Conservation (phyloP, 1,140 invertebrate genomes). For the Psix sp. region DNA sequence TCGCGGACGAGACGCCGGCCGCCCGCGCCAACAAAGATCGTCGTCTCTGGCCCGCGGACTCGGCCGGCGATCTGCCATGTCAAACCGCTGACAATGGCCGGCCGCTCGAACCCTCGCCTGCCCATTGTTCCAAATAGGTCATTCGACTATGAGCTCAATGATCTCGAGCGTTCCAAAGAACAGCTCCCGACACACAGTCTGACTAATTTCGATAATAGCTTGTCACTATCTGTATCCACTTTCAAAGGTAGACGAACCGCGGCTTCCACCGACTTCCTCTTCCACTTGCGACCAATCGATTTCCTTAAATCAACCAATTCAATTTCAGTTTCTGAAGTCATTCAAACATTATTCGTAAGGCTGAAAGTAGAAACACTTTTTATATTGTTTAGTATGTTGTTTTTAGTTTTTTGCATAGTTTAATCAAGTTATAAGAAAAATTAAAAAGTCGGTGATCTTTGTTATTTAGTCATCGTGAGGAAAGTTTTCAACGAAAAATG, state of each 20-base stretch:
- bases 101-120: too few relatives aligned
- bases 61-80: slow-evolving; percentile 36
- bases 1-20: slow-evolving; percentile 15
- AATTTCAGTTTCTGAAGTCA: too few relatives aligned
- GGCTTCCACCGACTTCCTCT: not conserved
- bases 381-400: too few relatives aligned
- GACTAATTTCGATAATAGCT: slow-evolving; percentile 53
- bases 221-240: slow-evolving; percentile 40
- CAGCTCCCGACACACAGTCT: slow-evolving; percentile 18
- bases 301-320: too few relatives aligned
- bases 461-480: slow-evolving; percentile 20
- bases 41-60: slow-evolving; percentile 16
- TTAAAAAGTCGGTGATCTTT: too few relatives aligned
- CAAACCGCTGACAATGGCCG: slow-evolving; percentile 25
- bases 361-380: too few relatives aligned
- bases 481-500: slow-evolving; percentile 44
- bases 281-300: not conserved
- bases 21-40: slow-evolving; percentile 37
- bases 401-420: too few relatives aligned
- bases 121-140: slow-evolving; percentile 40
- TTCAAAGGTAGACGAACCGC: slow-evolving; percentile 3
- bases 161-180: too few relatives aligned
- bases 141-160: slow-evolving; percentile 27
- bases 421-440: too few relatives aligned
- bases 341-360: too few relatives aligned